Base-by-base conservation (phyloP, 2,888 invertebrate species). In the Digitonthophagus gazella region DNA sequence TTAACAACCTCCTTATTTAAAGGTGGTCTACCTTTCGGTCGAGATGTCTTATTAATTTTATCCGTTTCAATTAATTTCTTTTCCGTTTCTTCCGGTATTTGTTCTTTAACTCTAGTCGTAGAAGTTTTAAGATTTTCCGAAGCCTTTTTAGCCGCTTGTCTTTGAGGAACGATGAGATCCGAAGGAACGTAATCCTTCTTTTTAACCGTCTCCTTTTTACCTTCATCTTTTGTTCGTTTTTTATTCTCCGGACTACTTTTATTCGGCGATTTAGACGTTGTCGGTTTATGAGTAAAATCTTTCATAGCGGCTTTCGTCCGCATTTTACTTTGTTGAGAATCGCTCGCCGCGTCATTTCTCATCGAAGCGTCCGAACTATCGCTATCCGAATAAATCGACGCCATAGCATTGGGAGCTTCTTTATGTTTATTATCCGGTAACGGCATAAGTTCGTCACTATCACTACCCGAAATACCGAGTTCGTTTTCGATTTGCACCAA, bases 131-230 rank as follows among this genome's bases (percentile, higher is more conserved):
- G 90, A 78, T 93, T 95, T 82, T 95, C 95, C 0, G 93, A 92
- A 0, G 95, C 95, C 79, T 95, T 95, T 80, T 95, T 95, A 19
- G 95, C 95, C 20, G 95, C 95, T 83, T 95, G 93, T 66, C 95
- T 85, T 80, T 95, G 95, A 1, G 95, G 95, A 57, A 95, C 95
- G 73, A 95, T 94, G 66, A 95, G 85, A 82, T 94, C 93, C 0
- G 93, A 90, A n/a, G 92, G 89, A 75, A 83, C 83, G 71, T 84
- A 85, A 72, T 86, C 85, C 73, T 85, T 86, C 73, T 84, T 85
- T 74, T 84, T 85, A 15, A 75, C 58, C 58, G 71, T 54, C 64
- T 67, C 69, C 64, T 80, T 80, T 57, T 70, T 70, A 14, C 44
- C 18, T 4, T 72, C 75, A 14, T 70, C 71, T 73, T 77, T 80